Evolutionary conservation across 2,113 vertebrate species (phyloP), one percentile per base, ranked within the genome.

Genomic region (Tragelaphus scriptus): DNA sequence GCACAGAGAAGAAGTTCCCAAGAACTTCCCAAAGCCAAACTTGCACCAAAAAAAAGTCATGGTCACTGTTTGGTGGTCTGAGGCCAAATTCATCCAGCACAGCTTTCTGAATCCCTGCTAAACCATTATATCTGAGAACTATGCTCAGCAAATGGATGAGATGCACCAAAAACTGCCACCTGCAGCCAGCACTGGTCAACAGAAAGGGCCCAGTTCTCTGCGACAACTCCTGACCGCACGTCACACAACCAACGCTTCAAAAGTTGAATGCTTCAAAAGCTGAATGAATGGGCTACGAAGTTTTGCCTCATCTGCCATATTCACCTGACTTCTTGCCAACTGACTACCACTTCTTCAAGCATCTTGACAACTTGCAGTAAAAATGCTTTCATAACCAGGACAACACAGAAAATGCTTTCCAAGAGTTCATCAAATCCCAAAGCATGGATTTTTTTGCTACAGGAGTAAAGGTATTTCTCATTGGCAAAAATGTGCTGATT

Each of bases 1-100:
- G 0, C 11, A 26, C 0, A 0, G 36, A 77, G 3, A 21, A 36
- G 65, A 40, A 26, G 36, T 44, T 77, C 71, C 36, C 71, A 77
- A 77, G 40, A 36, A 44, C 71, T 26, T 14, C 12, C 71, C 12
- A 77, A 77, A 44, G 71, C 36, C 71, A 77, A 14, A 44, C 36
- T 26, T 77, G 12, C 6, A 77, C 23, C 71, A 3, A 26, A 25
- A 77, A 25, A 26, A 44, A 2, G 71, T 44, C 71, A 77, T 6
- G 0, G 23, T 77, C 71, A 44, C 36, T 44, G 23, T 13, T 25
- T 44, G 71, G 21, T 77, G 36, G 36, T 44, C 71, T 77, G 23
- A 7, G 5, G 71, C 11, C 71, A 71, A 12, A 71, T 14, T 44
- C 36, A 44, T 77, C 36, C 12, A 77, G 23, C 40, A 44, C 71